phyloP scores from a whole-genome alignment of 2,797 vertebrate genomes.

The Dicrostonyx torquatus region DNA sequence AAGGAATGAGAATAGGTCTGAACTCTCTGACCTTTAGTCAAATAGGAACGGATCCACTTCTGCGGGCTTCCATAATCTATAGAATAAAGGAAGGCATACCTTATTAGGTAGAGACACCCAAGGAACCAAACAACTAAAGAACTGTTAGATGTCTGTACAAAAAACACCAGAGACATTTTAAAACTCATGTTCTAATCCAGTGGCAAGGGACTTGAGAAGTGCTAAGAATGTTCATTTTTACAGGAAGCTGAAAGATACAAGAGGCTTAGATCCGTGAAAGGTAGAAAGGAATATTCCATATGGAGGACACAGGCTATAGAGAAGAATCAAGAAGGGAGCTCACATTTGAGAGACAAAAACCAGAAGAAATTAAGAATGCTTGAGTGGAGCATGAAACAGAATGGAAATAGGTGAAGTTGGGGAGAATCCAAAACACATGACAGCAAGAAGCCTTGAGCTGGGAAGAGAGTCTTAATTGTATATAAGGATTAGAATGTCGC shows the following conservation, averaged over 20 bases:
- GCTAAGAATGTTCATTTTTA: not conserved
- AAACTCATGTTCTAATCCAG: not conserved
- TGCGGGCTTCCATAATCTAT: not conserved
- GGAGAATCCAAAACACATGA: not conserved
- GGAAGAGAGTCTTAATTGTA: not conserved
- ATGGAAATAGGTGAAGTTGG: not conserved
- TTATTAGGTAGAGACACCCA: not conserved
- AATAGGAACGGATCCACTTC: too few relatives aligned
- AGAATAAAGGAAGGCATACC: not conserved
- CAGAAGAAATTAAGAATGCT: not conserved
- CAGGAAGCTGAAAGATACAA: not conserved
- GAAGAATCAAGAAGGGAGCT: not conserved
- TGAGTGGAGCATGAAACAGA: not conserved
- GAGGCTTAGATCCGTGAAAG: not conserved
- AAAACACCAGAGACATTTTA: not conserved
- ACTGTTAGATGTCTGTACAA: not conserved
- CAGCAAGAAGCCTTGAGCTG: not conserved
- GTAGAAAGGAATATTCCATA: not conserved
- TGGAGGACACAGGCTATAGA: not conserved
- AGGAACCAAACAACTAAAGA: not conserved
- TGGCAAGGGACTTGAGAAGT: not conserved
- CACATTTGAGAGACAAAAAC: not conserved
- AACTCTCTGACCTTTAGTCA: too few relatives aligned
- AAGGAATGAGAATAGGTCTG: too few relatives aligned
- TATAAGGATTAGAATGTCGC: not conserved